phyloP scores from a whole-genome alignment of 1,140 invertebrate species.

The Notospermus geniculatus region DNA sequence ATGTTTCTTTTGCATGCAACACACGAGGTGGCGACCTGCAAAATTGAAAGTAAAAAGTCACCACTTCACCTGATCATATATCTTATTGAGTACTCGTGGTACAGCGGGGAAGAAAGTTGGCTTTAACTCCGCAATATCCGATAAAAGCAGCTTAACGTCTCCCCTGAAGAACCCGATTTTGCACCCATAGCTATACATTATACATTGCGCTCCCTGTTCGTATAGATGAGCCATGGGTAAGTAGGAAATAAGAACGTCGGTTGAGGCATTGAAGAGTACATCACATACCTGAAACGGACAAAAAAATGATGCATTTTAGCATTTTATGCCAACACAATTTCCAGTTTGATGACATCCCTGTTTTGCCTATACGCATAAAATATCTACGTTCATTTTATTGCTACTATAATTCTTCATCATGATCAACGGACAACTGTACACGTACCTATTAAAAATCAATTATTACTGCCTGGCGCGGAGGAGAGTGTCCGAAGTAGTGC shows the following conservation, averaged over 20 bases:
- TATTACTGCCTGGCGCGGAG: too few species aligned
- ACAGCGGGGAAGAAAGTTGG: slow-evolving; percentile 94
- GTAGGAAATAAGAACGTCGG: slow-evolving; percentile 72
- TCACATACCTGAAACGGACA: slow-evolving; percentile 68
- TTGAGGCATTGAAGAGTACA: neutral
- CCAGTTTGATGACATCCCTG: too few species aligned
- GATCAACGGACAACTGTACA: too few species aligned
- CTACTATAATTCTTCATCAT: too few species aligned
- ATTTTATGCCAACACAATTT: slow-evolving; percentile 22
- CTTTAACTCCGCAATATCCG: slow-evolving; percentile 86
- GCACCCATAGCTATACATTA: neutral
- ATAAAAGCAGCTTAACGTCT: slow-evolving; percentile 82
- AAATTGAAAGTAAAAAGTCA: too few species aligned
- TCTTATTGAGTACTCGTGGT: slow-evolving; percentile 87
- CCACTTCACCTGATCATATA: slow-evolving; percentile 73
- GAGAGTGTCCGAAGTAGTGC: too few species aligned
- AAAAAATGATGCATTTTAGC: too few species aligned
- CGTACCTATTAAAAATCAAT: too few species aligned
- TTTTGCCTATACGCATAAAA: slow-evolving; percentile 20
- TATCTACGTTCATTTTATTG: too few species aligned
- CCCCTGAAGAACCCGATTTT: slow-evolving; percentile 89
- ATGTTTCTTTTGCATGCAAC: too few species aligned
- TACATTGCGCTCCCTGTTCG: slow-evolving; percentile 52
- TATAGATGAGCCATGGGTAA: slow-evolving; percentile 96
- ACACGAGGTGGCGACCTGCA: too few species aligned